Evolutionary conservation across 2,797 vertebrate species (phyloP).

Genomic region (Phalloptychus januarius): DNA sequence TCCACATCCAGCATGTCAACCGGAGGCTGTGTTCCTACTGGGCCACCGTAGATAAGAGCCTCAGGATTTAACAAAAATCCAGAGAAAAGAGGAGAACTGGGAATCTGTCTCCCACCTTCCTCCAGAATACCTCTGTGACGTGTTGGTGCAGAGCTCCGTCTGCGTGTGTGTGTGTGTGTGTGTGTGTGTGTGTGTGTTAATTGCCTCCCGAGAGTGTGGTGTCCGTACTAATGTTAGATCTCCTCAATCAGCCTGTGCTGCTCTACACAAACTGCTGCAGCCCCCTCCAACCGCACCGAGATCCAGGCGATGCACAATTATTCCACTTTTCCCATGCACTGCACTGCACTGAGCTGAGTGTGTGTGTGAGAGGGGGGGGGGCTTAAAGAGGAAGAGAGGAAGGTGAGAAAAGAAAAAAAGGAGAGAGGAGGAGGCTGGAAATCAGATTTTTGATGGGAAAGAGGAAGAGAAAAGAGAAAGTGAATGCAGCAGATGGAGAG

Average conservation of each 20-base stretch:
- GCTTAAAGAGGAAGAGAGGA: conserved; percentile 12
- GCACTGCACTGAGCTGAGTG: not conserved
- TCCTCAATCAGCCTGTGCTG: conserved; percentile 67
- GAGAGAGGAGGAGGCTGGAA: conserved; percentile 20
- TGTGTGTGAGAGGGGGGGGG: not conserved
- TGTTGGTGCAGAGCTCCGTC: conserved; percentile 54
- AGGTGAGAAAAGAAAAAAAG: not conserved
- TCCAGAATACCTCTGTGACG: conserved; percentile 56
- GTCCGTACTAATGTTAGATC: conserved; percentile 78
- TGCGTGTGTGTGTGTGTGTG: conserved; percentile 19
- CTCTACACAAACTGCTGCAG: conserved; percentile 68
- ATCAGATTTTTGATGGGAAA: conserved; percentile 55
- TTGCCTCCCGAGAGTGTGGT: conserved; percentile 73
- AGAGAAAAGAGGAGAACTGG: conserved; percentile 16
- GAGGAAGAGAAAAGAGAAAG: conserved; percentile 29
- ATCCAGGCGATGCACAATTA: conserved; percentile 68
- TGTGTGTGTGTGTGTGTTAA: conserved; percentile 54
- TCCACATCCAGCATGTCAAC: conserved; percentile 22
- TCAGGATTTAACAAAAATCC: not conserved
- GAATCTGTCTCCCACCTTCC: conserved; percentile 34
- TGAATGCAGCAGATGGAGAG: conserved; percentile 46
- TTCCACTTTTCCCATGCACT: conserved; percentile 53
- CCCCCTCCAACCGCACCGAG: conserved; percentile 59
- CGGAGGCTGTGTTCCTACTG: conserved; percentile 55
- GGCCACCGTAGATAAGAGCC: conserved; percentile 23